These are phyloP conservation scores for Heliornis fulica DNA, from an alignment of 2,113 vertebrate genomes.

Conservation along the genomic window DNA sequence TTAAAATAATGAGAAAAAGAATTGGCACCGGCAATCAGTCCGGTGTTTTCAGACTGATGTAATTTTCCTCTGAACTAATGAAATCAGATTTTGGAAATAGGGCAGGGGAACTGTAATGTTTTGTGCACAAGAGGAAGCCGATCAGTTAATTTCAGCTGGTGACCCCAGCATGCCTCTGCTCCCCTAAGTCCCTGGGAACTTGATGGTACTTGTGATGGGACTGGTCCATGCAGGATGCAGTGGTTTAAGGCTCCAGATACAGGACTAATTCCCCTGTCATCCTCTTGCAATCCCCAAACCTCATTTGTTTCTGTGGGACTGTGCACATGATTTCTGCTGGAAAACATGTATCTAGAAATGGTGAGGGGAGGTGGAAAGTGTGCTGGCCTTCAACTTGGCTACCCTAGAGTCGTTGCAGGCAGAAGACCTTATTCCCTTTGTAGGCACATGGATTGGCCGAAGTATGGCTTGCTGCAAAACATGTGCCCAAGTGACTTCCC, in stretches of 20 bases:
- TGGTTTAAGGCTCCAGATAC: not conserved
- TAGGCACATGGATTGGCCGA: not conserved
- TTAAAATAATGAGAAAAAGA: not conserved
- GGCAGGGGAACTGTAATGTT: not conserved
- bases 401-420: not conserved
- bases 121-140: not conserved
- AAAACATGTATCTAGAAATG: not conserved
- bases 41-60: not conserved
- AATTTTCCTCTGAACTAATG: not conserved
- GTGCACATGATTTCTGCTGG: not conserved
- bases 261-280: not conserved
- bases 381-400: not conserved
- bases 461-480: not conserved
- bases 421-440: not conserved
- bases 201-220: not conserved
- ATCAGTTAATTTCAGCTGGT: not conserved
- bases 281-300: not conserved
- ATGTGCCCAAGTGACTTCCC: not conserved
- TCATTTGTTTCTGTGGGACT: not conserved
- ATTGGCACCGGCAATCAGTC: not conserved
- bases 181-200: not conserved
- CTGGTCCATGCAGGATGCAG: fast-evolving
- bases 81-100: not conserved
- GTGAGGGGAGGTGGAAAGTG: not conserved
- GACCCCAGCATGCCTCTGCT: not conserved